Percentiles rank a stretch among this genome's conserved stretches.
Evolutionary conservation across 2,797 vertebrate species (phyloP).

Genomic region (Mergus octosetaceus): DNA sequence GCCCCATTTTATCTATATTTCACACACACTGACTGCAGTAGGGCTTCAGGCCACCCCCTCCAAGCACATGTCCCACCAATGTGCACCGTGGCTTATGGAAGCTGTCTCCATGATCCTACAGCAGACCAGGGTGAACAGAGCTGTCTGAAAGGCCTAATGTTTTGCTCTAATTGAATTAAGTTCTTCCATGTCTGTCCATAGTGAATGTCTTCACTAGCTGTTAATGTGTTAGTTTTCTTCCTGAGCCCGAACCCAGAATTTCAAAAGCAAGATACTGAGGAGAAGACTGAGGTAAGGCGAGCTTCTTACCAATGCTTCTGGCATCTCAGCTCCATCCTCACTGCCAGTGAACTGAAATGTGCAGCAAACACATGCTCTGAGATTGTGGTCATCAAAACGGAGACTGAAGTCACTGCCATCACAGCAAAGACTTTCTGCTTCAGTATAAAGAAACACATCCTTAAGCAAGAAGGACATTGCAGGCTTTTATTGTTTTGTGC

Average conservation of each 20-base stretch:
- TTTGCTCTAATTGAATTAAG: neutral
- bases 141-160: neutral
- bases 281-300: neutral
- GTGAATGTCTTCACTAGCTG: neutral
- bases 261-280: neutral
- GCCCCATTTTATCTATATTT: neutral
- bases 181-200: neutral
- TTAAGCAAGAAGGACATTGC: neutral
- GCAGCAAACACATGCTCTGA: neutral
- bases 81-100: neutral
- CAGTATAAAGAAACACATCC: neutral
- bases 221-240: neutral
- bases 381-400: neutral
- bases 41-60: neutral
- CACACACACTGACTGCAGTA: neutral
- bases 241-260: neutral
- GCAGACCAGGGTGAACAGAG: neutral
- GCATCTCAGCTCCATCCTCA: neutral
- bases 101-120: neutral
- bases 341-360: neutral
- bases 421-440: neutral
- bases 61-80: neutral
- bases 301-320: neutral
- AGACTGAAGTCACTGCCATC: neutral
- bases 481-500: neutral